Evolutionary conservation across 2,113 vertebrate species (phyloP), one percentile per base, ranked within the genome.

Genomic region (Lepus timidus): DNA sequence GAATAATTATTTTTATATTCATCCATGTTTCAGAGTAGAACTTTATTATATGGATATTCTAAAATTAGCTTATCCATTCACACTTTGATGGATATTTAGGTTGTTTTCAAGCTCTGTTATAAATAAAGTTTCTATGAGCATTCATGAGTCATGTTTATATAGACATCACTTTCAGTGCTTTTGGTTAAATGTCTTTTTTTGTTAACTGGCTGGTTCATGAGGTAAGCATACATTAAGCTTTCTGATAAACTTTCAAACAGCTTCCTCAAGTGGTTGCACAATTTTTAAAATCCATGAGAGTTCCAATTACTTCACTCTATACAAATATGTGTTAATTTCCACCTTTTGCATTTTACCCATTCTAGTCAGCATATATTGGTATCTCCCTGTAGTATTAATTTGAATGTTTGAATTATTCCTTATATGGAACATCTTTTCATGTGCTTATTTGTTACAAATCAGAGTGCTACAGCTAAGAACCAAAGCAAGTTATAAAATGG

Each of bases 171-270:
- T 95, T 68, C 52, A 62, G 58, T 93, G 76, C 36, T 83, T 10
- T 49, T 86, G 62, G 3, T 82, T 49, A 86, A 95, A 76, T 91
- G 25, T 12, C 49, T 79, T 73, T n/a, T n/a, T 19, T 74, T 84
- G 29, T 73, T 91, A 80, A 61, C 51, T 62, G 7, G 8, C 6
- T 89, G 17, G 1, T 29, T 55, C 27, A 64, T 49, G 64, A 85
- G 1, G 7, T 64, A 73, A 51, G 27, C 36, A 64, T 62, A 75
- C 70, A 22, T 78, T 84, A 88, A 91, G 67, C 11, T 55, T 90
- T 90, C 10, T 84, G 70, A 92, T 33, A 89, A 74, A 44, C 6
- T 75, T 82, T 33, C 23, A 39, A 75, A 52, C 11, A 36, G 4
- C 78, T 78, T 93, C 55, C 39, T 51, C 9, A 78, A 83, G 20